Evolutionary conservation across 2,113 vertebrate genomes (phyloP), one percentile per base, ranked within the genome.

Genomic region (Indri indri): DNA sequence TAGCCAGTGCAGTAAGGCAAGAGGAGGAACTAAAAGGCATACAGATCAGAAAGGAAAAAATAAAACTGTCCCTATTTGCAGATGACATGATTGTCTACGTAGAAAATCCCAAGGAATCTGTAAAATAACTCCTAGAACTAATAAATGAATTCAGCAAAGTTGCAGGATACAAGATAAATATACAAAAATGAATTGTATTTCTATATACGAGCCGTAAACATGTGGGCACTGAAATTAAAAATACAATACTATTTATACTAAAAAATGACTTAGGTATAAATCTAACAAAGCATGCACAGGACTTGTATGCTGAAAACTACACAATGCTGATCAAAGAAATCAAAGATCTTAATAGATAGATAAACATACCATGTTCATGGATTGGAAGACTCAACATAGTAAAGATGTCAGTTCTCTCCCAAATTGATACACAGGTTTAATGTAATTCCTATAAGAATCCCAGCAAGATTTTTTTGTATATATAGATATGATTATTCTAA

Each of bases 401-500:
- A 45, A 59, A 86, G 68, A 66, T 90, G 52, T 74, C 23, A 70
- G 4, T 79, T 96, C 77, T 88, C 14, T 8, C 37, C 45, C 61
- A 91, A 88, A 88, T 52, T 83, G 27, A 84, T 54, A 50, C 25
- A 68, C 22, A 92, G 61, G 16, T 81, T 92, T 96, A 82, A 92
- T 47, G 45, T 68, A 80, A 94, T 91, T 94, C 54, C 34, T 95
- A 57, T 66, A 61, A 85, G 85, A 88, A 70, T 96, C 13, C 3
- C 42, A 83, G 63, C 30, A 73, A 59, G 57, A 65, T 73, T 27
- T 90, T 91, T 83, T 94, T 80, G 6, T 89, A 86, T 66, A n/a
- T 94, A 66, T 37, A 50, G 57, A 63, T 88, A 65, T 65, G 7
- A 61, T n/a, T 86, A 88, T 77, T 96, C 34, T 71, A 95, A 95